These are phyloP conservation scores for Arnoldichthys spilopterus DNA, from an alignment of 2,797 vertebrate species.

Conservation along the genomic window DNA sequence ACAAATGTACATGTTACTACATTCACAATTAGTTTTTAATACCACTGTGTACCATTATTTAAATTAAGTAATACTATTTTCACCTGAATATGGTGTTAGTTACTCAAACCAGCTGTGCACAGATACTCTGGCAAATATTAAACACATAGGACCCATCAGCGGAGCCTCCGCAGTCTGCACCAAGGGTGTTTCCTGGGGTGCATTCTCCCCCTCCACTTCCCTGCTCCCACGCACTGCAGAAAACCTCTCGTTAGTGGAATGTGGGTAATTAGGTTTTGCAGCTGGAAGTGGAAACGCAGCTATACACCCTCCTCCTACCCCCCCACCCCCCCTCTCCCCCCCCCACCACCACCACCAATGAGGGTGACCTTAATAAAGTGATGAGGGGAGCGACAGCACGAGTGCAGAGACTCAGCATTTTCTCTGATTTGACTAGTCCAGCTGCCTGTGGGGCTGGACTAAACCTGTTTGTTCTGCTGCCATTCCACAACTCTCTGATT, in stretches of 20 bases:
- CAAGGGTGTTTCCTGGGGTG: conserved; percentile 33
- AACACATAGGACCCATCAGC: conserved; percentile 53
- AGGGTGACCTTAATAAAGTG: conserved; percentile 60
- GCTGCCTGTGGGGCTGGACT: conserved; percentile 34
- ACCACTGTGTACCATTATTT: not conserved
- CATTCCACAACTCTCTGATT: not conserved
- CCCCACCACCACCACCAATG: conserved; percentile 14
- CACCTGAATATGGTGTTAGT: not conserved
- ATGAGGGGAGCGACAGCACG: conserved; percentile 51
- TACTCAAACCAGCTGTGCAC: not conserved
- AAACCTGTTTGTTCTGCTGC: conserved; percentile 7
- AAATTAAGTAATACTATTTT: not conserved
- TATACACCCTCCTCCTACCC: not conserved
- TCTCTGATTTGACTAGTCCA: conserved; percentile 51
- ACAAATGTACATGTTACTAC: too few relatives aligned
- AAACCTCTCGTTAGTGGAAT: conserved; percentile 41
- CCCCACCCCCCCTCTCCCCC: too few relatives aligned
- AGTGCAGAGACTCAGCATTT: conserved; percentile 45
- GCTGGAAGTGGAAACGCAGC: conserved; percentile 45
- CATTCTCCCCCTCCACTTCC: conserved; percentile 26
- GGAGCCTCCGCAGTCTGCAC: conserved; percentile 27
- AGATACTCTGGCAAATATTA: conserved; percentile 38
- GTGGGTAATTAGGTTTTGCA: conserved; percentile 55
- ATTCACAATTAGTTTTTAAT: too few relatives aligned
- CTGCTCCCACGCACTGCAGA: conserved; percentile 17